phyloP scores from a whole-genome alignment of 1,140 invertebrate genomes.

The Grapholita molesta region DNA sequence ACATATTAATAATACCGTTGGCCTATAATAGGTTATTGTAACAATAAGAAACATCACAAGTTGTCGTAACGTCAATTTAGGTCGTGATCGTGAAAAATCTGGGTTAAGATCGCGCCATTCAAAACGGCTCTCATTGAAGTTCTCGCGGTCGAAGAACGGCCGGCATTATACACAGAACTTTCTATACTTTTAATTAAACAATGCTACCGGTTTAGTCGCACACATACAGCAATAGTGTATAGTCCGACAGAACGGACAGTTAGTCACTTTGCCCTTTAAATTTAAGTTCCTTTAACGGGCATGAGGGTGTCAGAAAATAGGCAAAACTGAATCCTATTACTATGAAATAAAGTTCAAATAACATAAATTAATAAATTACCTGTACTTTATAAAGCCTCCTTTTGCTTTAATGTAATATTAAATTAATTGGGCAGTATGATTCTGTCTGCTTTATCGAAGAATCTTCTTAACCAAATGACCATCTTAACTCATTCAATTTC shows the following conservation, averaged over 20 bases:
- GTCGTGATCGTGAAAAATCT: slow-evolving; percentile 26
- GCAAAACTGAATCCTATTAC: too few species aligned
- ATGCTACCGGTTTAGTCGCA: background rate
- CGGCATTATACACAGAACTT: background rate
- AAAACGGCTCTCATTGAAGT: slow-evolving; percentile 25
- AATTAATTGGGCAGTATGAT: too few species aligned
- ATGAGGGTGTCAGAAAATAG: too few species aligned
- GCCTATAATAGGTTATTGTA: background rate
- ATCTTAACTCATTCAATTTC: too few species aligned
- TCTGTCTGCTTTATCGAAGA: too few species aligned
- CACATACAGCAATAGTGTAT: background rate
- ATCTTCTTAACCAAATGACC: too few species aligned
- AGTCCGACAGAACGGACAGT: background rate
- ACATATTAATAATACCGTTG: background rate
- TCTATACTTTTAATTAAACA: slow-evolving; percentile 2
- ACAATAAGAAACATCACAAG: background rate
- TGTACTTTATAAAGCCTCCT: too few species aligned
- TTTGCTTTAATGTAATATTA: too few species aligned
- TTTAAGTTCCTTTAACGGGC: too few species aligned
- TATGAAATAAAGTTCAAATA: too few species aligned
- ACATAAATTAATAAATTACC: too few species aligned
- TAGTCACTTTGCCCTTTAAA: too few species aligned
- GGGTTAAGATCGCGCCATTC: slow-evolving; percentile 38
- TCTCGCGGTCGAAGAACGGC: background rate
- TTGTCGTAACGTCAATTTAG: slow-evolving; percentile 6